Base-by-base conservation (phyloP, 2,888 invertebrate genomes). In the Andrena hattorfiana region DNA sequence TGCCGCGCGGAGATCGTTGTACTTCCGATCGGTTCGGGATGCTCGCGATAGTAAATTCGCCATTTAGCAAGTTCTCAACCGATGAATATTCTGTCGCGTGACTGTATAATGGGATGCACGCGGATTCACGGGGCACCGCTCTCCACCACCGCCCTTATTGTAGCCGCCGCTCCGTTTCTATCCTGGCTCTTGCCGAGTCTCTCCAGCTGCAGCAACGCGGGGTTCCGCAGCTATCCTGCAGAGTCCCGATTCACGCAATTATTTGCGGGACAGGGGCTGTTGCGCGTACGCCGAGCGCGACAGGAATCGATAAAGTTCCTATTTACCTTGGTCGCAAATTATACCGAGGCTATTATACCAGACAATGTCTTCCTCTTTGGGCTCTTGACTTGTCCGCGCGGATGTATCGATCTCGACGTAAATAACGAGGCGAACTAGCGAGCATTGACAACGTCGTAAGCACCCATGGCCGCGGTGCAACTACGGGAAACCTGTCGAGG, bases 211-310 rank as follows among this genome's bases (percentile, higher is more conserved):
- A 26, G 56, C 74, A 71, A 79, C 69, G 72, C 76, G 69, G 30
- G 74, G 63, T 68, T 68, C 73, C 77, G 35, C 63, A 74, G 77
- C 82, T 83, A 72, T 79, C 83, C 81, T 71, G 81, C 73, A 70
- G 42, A 78, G 81, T 86, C 85, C 85, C 87, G 83, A 87, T 87
- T 82, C 85, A 66, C 77, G 85, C 82, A 89, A 89, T 89, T 89
- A 82, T 83, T 83, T 70, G 77, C 48, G 81, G 69, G 77, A 72
- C 70, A 49, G 51, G 68, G 56, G 69, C 82, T 77, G 70, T 83
- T 62, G 71, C 77, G 68, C 60, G 77, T 77, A 62, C 72, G 59
- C 60, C 63, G 64, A 48, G 42, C 73, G 62, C 64, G 35, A 51
- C 67, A 7, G 48, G 69, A 70, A 64, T 84, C 84, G 67, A 77